These are phyloP conservation scores for Heteromormyrus szaboi DNA, from an alignment of 2,797 vertebrate genomes.

Conservation along the genomic window DNA sequence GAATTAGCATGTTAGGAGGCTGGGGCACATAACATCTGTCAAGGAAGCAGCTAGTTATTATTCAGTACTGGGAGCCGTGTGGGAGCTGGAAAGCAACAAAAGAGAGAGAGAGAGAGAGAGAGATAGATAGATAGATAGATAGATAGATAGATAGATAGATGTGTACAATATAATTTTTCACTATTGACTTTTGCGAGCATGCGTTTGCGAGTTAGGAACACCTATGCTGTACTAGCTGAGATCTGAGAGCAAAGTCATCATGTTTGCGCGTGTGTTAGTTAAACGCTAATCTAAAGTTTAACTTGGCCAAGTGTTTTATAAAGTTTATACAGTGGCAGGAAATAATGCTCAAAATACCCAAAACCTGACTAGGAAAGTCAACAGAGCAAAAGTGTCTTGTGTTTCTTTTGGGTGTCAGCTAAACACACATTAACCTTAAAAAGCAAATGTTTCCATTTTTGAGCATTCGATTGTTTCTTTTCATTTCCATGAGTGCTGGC, in stretches of 20 bases:
- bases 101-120: too few species aligned
- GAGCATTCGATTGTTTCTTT: background rate
- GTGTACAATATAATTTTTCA: background rate
- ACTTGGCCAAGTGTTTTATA: background rate
- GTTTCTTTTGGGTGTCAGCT: background rate
- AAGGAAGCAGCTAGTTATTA: background rate
- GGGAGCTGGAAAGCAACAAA: background rate
- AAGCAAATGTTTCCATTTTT: background rate
- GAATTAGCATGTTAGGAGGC: background rate
- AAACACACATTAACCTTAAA: background rate
- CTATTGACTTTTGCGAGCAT: background rate
- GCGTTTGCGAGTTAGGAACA: background rate
- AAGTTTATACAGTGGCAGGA: background rate
- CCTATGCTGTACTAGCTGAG: background rate
- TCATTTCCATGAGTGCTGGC: background rate
- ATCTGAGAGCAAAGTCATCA: background rate
- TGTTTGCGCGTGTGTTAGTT: background rate
- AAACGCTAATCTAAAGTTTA: background rate
- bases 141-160: background rate
- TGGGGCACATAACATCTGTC: background rate
- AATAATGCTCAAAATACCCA: background rate
- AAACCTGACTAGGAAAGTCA: background rate
- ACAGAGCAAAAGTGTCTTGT: background rate
- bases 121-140: background rate
- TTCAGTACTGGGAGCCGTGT: background rate